Evolutionary conservation across 2,113 vertebrate genomes (phyloP).

Genomic region (Ia io): DNA sequence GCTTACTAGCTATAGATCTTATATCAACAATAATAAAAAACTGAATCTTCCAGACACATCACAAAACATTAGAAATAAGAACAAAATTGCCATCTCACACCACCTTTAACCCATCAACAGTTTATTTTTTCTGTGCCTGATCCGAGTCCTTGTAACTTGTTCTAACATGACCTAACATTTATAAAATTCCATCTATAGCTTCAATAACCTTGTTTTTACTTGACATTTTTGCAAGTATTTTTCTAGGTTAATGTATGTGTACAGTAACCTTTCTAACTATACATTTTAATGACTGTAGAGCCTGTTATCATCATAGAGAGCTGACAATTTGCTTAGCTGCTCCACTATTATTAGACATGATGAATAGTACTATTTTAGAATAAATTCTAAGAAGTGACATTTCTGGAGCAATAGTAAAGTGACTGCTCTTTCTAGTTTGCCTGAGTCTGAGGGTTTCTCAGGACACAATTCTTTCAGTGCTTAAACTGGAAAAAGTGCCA

Average conservation of each 20-base stretch:
- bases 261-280: background rate
- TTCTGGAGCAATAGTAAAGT: background rate
- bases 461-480: background rate
- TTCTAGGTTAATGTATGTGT: background rate
- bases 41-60: background rate
- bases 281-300: background rate
- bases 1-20: background rate
- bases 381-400: constrained; percentile 7
- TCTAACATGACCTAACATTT: background rate
- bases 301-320: background rate
- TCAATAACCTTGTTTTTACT: background rate
- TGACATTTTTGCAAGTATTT: background rate
- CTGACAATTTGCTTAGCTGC: background rate
- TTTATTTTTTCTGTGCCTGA: background rate
- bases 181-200: background rate
- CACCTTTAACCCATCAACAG: background rate
- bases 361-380: background rate
- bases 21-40: background rate
- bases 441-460: background rate
- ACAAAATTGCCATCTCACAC: background rate
- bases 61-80: constrained; percentile 12
- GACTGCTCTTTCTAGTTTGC: background rate
- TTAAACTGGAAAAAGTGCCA: background rate
- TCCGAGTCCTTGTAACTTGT: background rate
- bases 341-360: background rate